Evolutionary conservation across 1,140 invertebrate species (phyloP).

Genomic region (Drosophila fuyamai): DNA sequence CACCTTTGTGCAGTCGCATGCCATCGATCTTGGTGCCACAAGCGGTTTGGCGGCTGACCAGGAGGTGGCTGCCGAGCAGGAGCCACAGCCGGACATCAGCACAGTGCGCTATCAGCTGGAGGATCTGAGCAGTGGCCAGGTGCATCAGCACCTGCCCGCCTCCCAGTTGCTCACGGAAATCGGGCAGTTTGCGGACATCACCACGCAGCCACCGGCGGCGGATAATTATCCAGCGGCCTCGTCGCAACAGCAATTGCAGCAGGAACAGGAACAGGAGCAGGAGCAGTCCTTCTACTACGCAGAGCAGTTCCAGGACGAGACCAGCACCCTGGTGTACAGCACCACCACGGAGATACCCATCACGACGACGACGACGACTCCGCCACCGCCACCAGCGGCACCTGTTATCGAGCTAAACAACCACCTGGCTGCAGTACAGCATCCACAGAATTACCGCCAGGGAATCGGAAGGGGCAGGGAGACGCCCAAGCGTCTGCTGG

Average conservation of each 20-base stretch:
- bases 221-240: constrained; percentile 79
- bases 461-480: constrained; percentile 48
- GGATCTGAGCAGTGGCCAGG: constrained; percentile 65
- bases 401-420: constrained; percentile 58
- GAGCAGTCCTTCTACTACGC: constrained; percentile 33
- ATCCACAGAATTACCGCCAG: constrained; percentile 3
- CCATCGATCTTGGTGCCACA: constrained; percentile 85
- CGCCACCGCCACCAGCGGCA: constrained; percentile 2
- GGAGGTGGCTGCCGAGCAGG: neutral
- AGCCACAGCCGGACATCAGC: constrained; percentile 41
- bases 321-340: constrained; percentile 46
- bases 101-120: constrained; percentile 80
- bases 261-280: constrained; percentile 48
- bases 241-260: constrained; percentile 63
- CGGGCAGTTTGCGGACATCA: constrained; percentile 55
- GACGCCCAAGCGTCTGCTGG: constrained; percentile 75
- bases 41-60: constrained; percentile 10
- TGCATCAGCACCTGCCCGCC: constrained; percentile 73
- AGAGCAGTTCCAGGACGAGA: constrained; percentile 41
- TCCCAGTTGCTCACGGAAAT: constrained; percentile 77
- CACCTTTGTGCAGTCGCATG: constrained; percentile 87
- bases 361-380: constrained; percentile 5
- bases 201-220: constrained; percentile 82
- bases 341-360: constrained; percentile 43
- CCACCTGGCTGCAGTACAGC: constrained; percentile 29